phyloP scores from a whole-genome alignment of 1,140 invertebrate genomes.

The Mycetomoellerius zeteki region DNA sequence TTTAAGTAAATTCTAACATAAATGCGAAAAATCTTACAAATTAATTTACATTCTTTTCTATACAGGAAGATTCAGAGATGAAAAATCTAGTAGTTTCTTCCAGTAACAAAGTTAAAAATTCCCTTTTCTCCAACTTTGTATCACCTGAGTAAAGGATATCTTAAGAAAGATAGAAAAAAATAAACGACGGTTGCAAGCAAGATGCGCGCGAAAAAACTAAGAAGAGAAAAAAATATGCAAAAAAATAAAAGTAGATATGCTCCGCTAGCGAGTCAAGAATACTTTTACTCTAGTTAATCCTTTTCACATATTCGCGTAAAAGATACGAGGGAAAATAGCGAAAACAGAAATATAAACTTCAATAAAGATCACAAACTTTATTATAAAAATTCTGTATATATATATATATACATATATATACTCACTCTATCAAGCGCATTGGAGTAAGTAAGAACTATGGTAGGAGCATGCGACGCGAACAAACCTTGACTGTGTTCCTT shows the following conservation, averaged over 20 bases:
- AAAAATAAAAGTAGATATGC: constrained; percentile 30
- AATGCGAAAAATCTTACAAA: background rate
- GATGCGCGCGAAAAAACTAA: constrained; percentile 15
- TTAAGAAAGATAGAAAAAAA: constrained; percentile 37
- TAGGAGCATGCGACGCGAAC: no score
- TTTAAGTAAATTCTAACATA: background rate
- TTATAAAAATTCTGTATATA: background rate
- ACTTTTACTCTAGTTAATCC: constrained; percentile 33
- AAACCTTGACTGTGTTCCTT: no score
- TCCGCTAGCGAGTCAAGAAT: constrained; percentile 13
- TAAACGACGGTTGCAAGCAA: constrained; percentile 7
- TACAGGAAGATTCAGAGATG: background rate
- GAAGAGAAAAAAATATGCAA: background rate
- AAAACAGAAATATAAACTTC: constrained; percentile 15
- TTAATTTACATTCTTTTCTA: constrained; percentile 2
- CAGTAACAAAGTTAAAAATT: constrained; percentile 22
- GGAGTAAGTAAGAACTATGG: no score
- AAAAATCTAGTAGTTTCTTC: constrained; percentile 17
- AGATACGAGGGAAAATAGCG: background rate
- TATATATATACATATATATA: no score
- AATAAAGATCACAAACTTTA: constrained; percentile 7
- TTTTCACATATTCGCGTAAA: constrained; percentile 26
- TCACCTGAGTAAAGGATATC: background rate
- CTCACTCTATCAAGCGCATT: no score
- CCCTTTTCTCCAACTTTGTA: constrained; percentile 9